phyloP scores from a whole-genome alignment of 2,888 invertebrate species.

The Drosophila lutescens region DNA sequence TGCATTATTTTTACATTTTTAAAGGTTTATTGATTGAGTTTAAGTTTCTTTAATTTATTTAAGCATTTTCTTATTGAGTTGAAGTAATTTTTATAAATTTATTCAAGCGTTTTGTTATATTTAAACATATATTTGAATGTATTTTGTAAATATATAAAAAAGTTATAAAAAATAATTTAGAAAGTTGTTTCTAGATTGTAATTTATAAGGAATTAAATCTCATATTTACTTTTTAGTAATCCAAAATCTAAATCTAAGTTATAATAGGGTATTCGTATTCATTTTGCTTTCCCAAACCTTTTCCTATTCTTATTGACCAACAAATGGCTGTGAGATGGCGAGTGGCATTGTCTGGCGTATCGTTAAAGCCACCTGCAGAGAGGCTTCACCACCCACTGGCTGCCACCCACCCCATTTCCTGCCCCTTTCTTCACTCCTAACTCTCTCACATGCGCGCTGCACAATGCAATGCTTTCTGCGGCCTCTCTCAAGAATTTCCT shows the following conservation, averaged over 20 bases:
- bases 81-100: no score
- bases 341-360: slow-evolving; percentile 49
- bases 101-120: no score
- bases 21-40: background rate
- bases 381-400: slow-evolving; percentile 4
- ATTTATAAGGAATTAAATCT: no score
- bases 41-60: background rate
- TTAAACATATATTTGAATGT: no score
- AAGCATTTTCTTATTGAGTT: no score
- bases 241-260: no score
- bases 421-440: background rate
- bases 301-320: slow-evolving; percentile 50
- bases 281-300: background rate
- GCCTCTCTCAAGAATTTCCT: slow-evolving; percentile 13
- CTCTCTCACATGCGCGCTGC: slow-evolving; percentile 39
- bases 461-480: slow-evolving; percentile 16
- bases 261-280: slow-evolving; percentile 8
- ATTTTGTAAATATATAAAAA: no score
- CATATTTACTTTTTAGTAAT: no score
- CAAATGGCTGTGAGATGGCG: slow-evolving; percentile 43
- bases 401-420: background rate
- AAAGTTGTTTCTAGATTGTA: no score
- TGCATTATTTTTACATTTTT: background rate
- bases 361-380: slow-evolving; percentile 45
- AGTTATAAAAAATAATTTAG: no score